Conservation (phyloP, 2,888 invertebrate genomes). For the Caenorhabditis sp. region DNA sequence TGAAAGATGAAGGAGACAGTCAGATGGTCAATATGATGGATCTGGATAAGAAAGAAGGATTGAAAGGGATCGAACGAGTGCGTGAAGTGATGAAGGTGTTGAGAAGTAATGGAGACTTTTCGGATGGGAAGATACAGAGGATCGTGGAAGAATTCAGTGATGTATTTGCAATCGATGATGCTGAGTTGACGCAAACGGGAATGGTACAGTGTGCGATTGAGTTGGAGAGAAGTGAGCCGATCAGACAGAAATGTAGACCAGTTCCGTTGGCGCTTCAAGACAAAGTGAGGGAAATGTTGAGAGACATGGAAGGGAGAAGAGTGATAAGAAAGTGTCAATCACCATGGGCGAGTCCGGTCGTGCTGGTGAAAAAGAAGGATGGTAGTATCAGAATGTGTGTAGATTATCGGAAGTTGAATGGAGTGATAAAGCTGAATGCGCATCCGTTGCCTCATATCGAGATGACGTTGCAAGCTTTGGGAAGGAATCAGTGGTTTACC, state of each 20-base stretch:
- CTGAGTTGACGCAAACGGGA: conserved; percentile 34
- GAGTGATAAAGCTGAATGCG: background rate
- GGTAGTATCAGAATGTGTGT: conserved; percentile 70
- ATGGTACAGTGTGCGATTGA: conserved; percentile 16
- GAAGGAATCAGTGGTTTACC: conserved; percentile 58
- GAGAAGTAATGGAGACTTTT: too few relatives aligned
- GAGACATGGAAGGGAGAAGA: conserved; percentile 33
- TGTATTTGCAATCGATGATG: conserved; percentile 46
- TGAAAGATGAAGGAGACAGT: too few relatives aligned
- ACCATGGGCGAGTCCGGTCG: conserved; percentile 50
- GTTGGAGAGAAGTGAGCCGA: conserved; percentile 17
- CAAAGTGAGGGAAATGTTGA: conserved; percentile 33
- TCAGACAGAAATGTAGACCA: conserved; percentile 55
- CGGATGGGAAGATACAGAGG: too few relatives aligned
- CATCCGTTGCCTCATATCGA: conserved; percentile 73
- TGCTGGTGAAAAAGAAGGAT: conserved; percentile 70
- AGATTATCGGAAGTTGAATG: conserved; percentile 57
- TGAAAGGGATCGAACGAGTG: too few relatives aligned
- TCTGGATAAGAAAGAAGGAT: too few relatives aligned
- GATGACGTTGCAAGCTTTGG: conserved; percentile 57
- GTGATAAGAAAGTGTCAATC: conserved; percentile 46
- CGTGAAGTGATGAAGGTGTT: too few relatives aligned
- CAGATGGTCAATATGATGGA: too few relatives aligned
- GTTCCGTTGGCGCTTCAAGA: conserved; percentile 45
- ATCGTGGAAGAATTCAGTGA: too few relatives aligned